Conservation (phyloP, 1,140 invertebrate genomes). For the Hestina assimilis region DNA sequence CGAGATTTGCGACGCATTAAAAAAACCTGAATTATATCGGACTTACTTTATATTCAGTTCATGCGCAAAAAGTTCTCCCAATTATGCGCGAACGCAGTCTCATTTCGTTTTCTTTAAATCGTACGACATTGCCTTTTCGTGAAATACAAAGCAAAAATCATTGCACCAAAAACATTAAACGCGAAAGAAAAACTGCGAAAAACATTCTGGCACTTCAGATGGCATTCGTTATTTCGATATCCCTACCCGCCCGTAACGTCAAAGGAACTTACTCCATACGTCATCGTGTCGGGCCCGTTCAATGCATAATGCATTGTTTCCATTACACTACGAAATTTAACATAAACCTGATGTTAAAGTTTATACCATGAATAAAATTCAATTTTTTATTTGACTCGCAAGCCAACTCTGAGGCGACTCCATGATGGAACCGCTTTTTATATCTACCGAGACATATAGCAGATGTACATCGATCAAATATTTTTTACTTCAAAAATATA, state of each 20-base stretch:
- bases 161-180: slow-evolving; percentile 45
- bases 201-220: slow-evolving; percentile 40
- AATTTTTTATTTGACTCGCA: slow-evolving; percentile 53
- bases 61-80: slow-evolving; percentile 61
- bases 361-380: slow-evolving; percentile 71
- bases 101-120: slow-evolving; percentile 50
- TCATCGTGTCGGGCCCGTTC: slow-evolving; percentile 63
- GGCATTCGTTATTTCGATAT: slow-evolving; percentile 57
- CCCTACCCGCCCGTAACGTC: slow-evolving; percentile 55
- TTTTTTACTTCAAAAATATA: slow-evolving; percentile 9
- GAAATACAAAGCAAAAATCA: slow-evolving; percentile 51
- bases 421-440: slow-evolving; percentile 49
- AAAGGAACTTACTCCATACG: slow-evolving; percentile 60
- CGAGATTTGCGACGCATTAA: slow-evolving; percentile 36
- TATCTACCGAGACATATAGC: slow-evolving; percentile 17
- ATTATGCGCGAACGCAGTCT: slow-evolving; percentile 67
- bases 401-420: slow-evolving; percentile 32
- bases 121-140: slow-evolving; percentile 47
- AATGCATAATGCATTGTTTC: slow-evolving; percentile 74
- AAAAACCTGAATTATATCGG: slow-evolving; percentile 58
- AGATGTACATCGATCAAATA: slow-evolving; percentile 29
- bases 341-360: slow-evolving; percentile 73
- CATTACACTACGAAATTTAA: slow-evolving; percentile 75
- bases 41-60: slow-evolving; percentile 61
- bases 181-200: slow-evolving; percentile 55